These are phyloP conservation scores for Umimayanthus chanpuru DNA, from an alignment of 92 coral and sea anemone species.

Conservation along the genomic window DNA sequence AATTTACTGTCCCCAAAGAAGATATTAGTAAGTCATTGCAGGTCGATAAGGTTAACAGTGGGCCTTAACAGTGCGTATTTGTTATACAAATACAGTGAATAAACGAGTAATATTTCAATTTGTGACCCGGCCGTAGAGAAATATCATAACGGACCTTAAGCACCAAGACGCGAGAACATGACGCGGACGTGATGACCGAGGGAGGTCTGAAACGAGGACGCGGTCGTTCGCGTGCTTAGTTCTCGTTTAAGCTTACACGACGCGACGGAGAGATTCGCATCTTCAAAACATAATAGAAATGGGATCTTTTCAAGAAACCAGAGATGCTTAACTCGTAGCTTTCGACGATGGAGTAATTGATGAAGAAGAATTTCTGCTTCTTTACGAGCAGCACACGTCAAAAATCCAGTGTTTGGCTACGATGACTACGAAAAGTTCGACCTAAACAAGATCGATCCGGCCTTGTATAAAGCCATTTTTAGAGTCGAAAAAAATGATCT, in stretches of 20 bases:
- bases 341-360: not conserved
- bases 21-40: too few species aligned
- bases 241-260: not conserved
- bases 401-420: constrained; percentile 1
- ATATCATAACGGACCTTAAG: not conserved
- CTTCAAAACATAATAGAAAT: not conserved
- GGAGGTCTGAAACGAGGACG: not conserved
- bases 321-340: not conserved
- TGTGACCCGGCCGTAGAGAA: too few species aligned
- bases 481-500: constrained; percentile 18
- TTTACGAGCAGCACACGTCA: constrained; percentile 16
- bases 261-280: not conserved
- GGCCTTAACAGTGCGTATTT: too few species aligned
- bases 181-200: too few species aligned
- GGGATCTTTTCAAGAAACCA: not conserved
- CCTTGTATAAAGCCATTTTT: not conserved
- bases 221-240: not conserved
- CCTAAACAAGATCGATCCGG: too few species aligned
- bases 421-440: too few species aligned
- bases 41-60: too few species aligned
- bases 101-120: too few species aligned
- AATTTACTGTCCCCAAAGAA: too few species aligned
- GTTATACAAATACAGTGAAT: too few species aligned
- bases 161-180: not conserved
- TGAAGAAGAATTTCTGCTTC: constrained; percentile 5